A percentile compares a stretch with the other conserved stretches of the same genome.
Conservation (phyloP, 2,888 invertebrate genomes). For the Netelia fuscicornis region DNA sequence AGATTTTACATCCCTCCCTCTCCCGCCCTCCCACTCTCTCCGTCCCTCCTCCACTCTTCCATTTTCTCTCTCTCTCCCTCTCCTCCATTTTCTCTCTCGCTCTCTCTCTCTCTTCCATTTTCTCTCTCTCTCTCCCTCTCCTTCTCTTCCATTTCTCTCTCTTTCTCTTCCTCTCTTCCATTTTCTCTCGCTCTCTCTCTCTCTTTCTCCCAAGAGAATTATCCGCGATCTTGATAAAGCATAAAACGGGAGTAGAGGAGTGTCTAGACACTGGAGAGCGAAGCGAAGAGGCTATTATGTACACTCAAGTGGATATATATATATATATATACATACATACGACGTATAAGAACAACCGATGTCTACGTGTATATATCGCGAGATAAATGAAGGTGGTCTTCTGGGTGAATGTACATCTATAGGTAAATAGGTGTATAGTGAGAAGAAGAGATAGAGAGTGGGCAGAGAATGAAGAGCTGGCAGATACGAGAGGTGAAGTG, state of each 20-base stretch:
- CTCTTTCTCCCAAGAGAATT: background rate
- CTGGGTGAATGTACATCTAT: background rate
- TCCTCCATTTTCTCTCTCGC: too few species aligned
- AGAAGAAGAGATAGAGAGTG: background rate
- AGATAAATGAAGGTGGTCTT: conserved; percentile 25
- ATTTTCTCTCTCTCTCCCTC: too few species aligned
- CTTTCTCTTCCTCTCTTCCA: too few species aligned
- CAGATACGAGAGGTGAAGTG: background rate
- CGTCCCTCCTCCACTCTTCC: too few species aligned
- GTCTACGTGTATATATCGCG: conserved; percentile 3
- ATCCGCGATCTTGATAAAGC: conserved; percentile 48
- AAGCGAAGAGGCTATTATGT: background rate
- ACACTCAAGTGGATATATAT: background rate
- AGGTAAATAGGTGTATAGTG: conserved; percentile 9
- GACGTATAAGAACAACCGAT: background rate
- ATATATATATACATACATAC: background rate
- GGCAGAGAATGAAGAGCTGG: conserved; percentile 12
- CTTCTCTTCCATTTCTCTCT: too few species aligned
- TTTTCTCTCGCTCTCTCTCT: too few species aligned
- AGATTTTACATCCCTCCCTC: too few species aligned
- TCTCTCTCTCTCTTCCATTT: too few species aligned
- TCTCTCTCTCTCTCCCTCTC: too few species aligned
- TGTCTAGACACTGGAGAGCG: conserved; percentile 24
- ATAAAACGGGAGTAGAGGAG: conserved; percentile 54
- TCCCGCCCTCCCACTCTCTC: too few species aligned